Conservation (phyloP, 1,140 invertebrate species). For the Pseudomyrmex flavicornis region DNA sequence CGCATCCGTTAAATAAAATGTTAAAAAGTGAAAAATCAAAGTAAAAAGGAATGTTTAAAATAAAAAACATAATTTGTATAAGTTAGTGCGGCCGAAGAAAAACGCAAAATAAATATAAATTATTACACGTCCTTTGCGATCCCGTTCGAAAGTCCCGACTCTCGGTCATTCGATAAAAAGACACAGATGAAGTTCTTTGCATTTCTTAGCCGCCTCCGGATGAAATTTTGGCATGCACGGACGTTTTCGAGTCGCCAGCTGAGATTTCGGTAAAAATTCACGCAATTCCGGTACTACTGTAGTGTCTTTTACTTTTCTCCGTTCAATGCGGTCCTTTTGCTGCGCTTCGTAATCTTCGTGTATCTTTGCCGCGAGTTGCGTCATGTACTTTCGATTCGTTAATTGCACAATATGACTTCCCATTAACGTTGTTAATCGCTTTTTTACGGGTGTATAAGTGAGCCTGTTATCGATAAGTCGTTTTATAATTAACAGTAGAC, state of each 20-base stretch:
- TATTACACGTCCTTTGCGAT: neutral
- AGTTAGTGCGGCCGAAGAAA: too few relatives aligned
- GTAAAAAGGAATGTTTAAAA: too few relatives aligned
- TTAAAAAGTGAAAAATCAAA: too few relatives aligned
- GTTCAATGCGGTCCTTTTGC: constrained; percentile 56
- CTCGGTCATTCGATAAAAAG: too few relatives aligned
- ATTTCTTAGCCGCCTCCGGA: neutral
- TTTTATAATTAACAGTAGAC: too few relatives aligned
- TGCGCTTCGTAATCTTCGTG: constrained; percentile 2
- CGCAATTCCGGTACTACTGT: constrained; percentile 33
- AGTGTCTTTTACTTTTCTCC: constrained; percentile 23
- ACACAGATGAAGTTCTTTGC: constrained; percentile 8
- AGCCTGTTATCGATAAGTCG: constrained; percentile 22
- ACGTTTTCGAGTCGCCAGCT: neutral
- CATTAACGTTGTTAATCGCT: constrained; percentile 46
- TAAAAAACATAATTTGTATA: too few relatives aligned
- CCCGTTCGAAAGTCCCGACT: too few relatives aligned
- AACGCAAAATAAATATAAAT: neutral
- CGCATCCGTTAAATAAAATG: too few relatives aligned
- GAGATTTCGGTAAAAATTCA: neutral
- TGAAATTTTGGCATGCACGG: constrained; percentile 7
- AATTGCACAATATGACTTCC: constrained; percentile 51
- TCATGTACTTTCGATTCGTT: constrained; percentile 65
- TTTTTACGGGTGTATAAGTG: constrained; percentile 57
- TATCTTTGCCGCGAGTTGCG: constrained; percentile 7